Conservation (phyloP, 2,113 vertebrate species). For the Microcebus griseorufus region DNA sequence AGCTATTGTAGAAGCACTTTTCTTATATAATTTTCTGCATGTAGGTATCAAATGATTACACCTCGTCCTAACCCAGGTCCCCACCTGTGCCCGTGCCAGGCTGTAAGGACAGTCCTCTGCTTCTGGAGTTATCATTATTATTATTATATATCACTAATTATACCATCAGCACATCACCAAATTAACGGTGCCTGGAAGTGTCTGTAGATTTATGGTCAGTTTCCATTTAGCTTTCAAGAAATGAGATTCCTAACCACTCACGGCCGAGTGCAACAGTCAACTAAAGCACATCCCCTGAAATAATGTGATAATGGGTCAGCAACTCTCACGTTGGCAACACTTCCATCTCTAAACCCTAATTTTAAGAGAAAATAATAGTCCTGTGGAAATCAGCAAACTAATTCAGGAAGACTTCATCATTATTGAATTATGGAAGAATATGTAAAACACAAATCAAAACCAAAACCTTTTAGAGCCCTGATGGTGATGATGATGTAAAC, state of each 20-base stretch:
- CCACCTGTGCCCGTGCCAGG: not conserved
- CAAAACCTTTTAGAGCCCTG: fast-evolving
- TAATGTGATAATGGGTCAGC: not conserved
- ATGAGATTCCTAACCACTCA: not conserved
- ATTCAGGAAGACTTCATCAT: not conserved
- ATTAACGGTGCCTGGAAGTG: not conserved
- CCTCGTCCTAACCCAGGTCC: not conserved
- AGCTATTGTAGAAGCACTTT: not conserved
- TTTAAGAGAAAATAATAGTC: not conserved
- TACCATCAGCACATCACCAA: not conserved
- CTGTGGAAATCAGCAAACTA: not conserved
- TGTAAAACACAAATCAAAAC: not conserved
- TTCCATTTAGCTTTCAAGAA: conserved; percentile 17
- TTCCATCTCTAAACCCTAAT: not conserved
- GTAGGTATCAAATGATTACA: not conserved
- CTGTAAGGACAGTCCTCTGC: not conserved
- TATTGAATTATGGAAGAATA: not conserved
- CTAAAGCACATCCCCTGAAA: not conserved
- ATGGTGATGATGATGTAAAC: not conserved
- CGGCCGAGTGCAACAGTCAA: too few species aligned
- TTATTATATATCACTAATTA: not conserved
- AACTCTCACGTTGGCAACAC: not conserved
- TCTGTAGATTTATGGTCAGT: not conserved
- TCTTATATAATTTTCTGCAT: not conserved
- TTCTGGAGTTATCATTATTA: not conserved